A percentile compares a stretch with the other conserved stretches of the same genome.
phyloP scores from a whole-genome alignment of 2,888 invertebrate species.

The Anagyrus pseudococci region DNA sequence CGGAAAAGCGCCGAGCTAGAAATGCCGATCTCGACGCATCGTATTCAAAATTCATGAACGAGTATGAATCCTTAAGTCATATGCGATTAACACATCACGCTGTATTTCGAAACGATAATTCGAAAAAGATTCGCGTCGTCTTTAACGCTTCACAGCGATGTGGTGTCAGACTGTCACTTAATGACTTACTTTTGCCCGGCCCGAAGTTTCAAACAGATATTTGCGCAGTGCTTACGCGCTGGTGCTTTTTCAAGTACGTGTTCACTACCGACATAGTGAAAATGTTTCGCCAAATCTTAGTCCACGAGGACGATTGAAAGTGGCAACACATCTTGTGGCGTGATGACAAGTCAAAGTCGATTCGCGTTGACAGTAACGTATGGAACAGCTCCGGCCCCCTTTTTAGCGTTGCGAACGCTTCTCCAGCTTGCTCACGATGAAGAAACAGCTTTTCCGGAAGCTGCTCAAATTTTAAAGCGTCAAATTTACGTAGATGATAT shows the following conservation, averaged over 20 bases:
- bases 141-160: neutral
- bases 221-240: neutral
- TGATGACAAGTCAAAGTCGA: conserved; percentile 18
- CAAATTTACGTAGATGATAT: conserved; percentile 19
- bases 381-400: conserved; percentile 40
- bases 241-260: neutral
- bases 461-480: conserved; percentile 21
- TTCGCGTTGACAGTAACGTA: conserved; percentile 41
- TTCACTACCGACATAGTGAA: conserved; percentile 37
- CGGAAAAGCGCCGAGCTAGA: neutral
- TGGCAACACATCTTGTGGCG: conserved; percentile 46
- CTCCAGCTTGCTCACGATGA: conserved; percentile 37
- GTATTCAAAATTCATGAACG: neutral
- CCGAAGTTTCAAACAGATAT: neutral
- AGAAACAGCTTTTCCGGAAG: conserved; percentile 36
- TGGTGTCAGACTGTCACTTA: neutral
- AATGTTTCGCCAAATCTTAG: conserved; percentile 31
- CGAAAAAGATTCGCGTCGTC: neutral
- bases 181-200: neutral
- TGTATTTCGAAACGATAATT: neutral
- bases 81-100: neutral
- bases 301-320: conserved; percentile 40
- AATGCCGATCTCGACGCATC: neutral
- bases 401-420: conserved; percentile 40
- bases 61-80: neutral